Evolutionary conservation across 2,113 vertebrate genomes (phyloP), one percentile per base, ranked within the genome.

Genomic region (Eclectus roratus): DNA sequence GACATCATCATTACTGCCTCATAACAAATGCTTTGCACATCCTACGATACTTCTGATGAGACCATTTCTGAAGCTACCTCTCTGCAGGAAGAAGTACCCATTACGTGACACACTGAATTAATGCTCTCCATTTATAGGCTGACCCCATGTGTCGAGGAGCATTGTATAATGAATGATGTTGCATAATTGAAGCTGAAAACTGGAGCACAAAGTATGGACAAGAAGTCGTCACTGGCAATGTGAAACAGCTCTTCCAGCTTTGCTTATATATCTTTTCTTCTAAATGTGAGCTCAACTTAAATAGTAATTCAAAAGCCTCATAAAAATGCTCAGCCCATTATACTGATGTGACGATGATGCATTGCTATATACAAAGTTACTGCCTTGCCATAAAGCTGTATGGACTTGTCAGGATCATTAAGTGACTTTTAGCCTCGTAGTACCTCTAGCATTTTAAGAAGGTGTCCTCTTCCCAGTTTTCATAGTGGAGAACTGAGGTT

Each of bases 81-180:
- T 81, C 89, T 64, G 72, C 77, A 81, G 79, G 71, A 83, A 68
- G 50, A 70, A 85, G 24, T 47, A 76, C 37, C 89, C 60, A 55
- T 90, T 91, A 74, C 19, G 53, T 88, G 85, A 66, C 88, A 85
- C 43, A 15, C 33, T 0, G 0, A 90, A 95, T 96, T 95, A 93
- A 95, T 95, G 88, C 68, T 93, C 65, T 71, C 39, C 91, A 64
- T 78, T 91, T 93, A 83, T 17, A 88, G 74, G 55, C 79, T 96
- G 93, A 96, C 85, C 82, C 46, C 21, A 10, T 47, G 58, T 50
- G 35, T 66, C 35, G 43, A 66, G 41, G 58, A 93, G 29, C 33
- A 28, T n/a, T 96, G 76, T 93, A 95, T 94, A 95, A 94, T 94
- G 90, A 88, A 95, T 90, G 85, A 93, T 80, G 39, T 63, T 93